Conservation (phyloP, 2,797 vertebrate genomes). For the Lepus oiostolus region DNA sequence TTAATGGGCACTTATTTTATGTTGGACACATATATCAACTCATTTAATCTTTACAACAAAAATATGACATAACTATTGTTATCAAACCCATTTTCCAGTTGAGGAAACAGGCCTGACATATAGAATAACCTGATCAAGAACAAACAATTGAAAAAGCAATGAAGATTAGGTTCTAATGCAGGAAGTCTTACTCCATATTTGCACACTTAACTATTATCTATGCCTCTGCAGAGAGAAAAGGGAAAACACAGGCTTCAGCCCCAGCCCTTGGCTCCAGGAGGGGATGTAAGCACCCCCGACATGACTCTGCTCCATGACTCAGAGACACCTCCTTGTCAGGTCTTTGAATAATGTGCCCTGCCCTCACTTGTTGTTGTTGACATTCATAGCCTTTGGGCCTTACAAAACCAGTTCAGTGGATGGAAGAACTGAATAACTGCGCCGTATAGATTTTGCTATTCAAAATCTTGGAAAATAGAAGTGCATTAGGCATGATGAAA, state of each 20-base stretch:
- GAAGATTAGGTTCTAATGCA: not conserved
- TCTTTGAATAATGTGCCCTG: not conserved
- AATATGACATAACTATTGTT: not conserved
- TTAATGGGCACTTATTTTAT: conserved; percentile 14
- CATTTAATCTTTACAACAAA: not conserved
- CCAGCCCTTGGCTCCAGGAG: not conserved
- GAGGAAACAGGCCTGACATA: not conserved
- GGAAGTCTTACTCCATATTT: not conserved
- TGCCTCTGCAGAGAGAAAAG: not conserved
- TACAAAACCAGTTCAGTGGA: not conserved
- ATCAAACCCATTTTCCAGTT: not conserved
- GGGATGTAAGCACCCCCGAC: not conserved
- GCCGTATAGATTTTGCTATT: not conserved
- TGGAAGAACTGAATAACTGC: not conserved
- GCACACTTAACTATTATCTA: not conserved
- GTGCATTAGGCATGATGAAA: not conserved
- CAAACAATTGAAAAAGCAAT: not conserved
- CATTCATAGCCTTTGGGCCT: not conserved
- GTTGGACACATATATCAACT: not conserved
- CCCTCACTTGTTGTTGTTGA: not conserved
- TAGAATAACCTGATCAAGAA: not conserved
- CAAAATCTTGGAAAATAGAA: conserved; percentile 44
- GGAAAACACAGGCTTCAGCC: not conserved
- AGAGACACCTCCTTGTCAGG: not conserved
- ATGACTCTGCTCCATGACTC: not conserved